Evolutionary conservation across 2,888 invertebrate genomes (phyloP).

Genomic region (Lochmaea capreae): DNA sequence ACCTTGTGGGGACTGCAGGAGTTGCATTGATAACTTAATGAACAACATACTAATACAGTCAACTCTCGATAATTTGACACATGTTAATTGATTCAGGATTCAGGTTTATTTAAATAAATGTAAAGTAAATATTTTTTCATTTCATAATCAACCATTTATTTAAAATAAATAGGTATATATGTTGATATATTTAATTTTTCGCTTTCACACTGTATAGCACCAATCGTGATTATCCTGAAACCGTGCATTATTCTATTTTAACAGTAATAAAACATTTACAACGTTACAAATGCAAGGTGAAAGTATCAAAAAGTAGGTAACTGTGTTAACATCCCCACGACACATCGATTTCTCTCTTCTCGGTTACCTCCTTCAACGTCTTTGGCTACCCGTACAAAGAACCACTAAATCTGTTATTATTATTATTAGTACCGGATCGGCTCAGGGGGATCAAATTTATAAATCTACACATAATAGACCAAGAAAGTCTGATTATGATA

Average conservation of each 20-base stretch:
- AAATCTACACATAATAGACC: not conserved
- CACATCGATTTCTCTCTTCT: constrained; percentile 56
- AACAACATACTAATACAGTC: too few species aligned
- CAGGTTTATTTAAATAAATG: too few species aligned
- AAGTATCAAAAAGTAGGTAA: constrained; percentile 65
- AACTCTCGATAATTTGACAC: too few species aligned
- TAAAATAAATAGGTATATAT: too few species aligned
- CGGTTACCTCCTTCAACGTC: constrained; percentile 43
- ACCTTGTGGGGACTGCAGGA: too few species aligned
- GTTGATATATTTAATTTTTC: constrained; percentile 6
- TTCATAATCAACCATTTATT: not conserved
- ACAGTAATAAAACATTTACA: constrained; percentile 17
- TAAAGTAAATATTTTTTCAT: not conserved
- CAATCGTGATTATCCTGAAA: not conserved
- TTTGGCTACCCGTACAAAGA: constrained; percentile 40
- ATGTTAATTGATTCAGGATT: too few species aligned
- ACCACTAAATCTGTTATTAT: not conserved
- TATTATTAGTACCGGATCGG: not conserved
- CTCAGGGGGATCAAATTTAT: not conserved
- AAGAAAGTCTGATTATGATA: not conserved
- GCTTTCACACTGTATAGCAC: constrained; percentile 23
- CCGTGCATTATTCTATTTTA: not conserved
- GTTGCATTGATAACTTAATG: too few species aligned
- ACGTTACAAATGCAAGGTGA: constrained; percentile 55
- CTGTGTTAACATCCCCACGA: constrained; percentile 60